These are phyloP conservation scores for Lasiurus cinereus DNA, from an alignment of 2,113 vertebrate species.

Conservation along the genomic window DNA sequence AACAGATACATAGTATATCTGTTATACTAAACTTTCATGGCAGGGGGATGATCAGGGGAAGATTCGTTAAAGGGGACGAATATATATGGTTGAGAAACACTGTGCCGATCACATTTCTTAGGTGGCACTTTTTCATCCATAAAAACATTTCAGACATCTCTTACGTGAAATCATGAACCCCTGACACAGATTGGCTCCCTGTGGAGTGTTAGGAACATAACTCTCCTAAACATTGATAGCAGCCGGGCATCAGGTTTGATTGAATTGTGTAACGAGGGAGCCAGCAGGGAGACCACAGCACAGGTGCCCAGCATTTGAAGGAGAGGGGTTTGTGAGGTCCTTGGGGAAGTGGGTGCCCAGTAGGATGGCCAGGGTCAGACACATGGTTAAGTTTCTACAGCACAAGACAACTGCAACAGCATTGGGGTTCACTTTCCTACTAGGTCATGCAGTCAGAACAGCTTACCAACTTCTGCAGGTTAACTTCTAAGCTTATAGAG, in stretches of 20 bases:
- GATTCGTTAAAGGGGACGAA: background rate
- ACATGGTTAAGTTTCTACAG: background rate
- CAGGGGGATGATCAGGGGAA: background rate
- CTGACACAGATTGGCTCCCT: background rate
- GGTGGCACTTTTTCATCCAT: background rate
- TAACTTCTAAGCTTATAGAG: background rate
- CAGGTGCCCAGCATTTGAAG: background rate
- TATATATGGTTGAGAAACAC: background rate
- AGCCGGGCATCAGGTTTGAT: background rate
- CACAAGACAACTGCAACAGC: background rate
- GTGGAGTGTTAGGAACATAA: background rate
- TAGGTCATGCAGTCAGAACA: background rate
- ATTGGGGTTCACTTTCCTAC: background rate
- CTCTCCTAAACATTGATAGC: background rate
- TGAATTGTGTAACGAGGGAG: conserved; percentile 10
- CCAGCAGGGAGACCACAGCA: background rate
- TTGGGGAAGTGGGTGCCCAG: background rate
- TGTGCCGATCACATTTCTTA: background rate
- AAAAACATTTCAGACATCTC: background rate
- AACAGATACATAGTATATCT: background rate
- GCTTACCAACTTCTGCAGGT: background rate
- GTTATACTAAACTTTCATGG: background rate
- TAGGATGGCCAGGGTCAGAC: background rate
- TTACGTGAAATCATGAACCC: background rate
- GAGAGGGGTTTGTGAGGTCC: background rate